Evolutionary conservation across 2,888 invertebrate species (phyloP).

Genomic region (Yponomeuta sedellus): DNA sequence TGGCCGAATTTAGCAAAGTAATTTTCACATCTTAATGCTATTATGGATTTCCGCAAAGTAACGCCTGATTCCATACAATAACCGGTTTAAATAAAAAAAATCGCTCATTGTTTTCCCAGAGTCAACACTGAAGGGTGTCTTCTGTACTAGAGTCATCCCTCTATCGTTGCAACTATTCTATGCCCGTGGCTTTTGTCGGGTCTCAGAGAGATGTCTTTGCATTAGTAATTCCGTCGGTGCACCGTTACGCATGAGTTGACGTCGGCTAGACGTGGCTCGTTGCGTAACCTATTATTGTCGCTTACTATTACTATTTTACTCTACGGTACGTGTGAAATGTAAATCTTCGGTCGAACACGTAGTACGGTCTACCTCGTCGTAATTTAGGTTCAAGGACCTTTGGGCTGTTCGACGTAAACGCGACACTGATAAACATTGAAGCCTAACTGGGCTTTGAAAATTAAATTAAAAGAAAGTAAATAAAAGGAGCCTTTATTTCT

Average conservation of each 20-base stretch:
- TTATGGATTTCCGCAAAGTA: too few relatives aligned
- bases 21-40: too few relatives aligned
- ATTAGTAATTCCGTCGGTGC: constrained; percentile 66
- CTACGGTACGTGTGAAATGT: constrained; percentile 5
- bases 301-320: constrained; percentile 4
- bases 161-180: neutral
- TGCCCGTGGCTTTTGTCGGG: constrained; percentile 50
- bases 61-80: too few relatives aligned
- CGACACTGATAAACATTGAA: too few relatives aligned
- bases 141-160: neutral
- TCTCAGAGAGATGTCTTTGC: constrained; percentile 50
- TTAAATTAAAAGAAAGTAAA: too few relatives aligned
- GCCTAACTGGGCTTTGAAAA: too few relatives aligned
- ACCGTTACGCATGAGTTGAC: constrained; percentile 68
- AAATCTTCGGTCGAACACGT: neutral
- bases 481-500: too few relatives aligned
- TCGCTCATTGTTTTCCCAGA: too few relatives aligned
- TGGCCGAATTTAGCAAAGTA: too few relatives aligned
- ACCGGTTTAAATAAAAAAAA: too few relatives aligned
- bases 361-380: neutral
- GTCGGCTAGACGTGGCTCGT: constrained; percentile 33
- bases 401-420: too few relatives aligned
- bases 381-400: neutral
- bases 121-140: too few relatives aligned
- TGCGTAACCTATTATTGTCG: constrained; percentile 7